Conservation (phyloP, 2,113 vertebrate species). For the Carollia perspicillata region DNA sequence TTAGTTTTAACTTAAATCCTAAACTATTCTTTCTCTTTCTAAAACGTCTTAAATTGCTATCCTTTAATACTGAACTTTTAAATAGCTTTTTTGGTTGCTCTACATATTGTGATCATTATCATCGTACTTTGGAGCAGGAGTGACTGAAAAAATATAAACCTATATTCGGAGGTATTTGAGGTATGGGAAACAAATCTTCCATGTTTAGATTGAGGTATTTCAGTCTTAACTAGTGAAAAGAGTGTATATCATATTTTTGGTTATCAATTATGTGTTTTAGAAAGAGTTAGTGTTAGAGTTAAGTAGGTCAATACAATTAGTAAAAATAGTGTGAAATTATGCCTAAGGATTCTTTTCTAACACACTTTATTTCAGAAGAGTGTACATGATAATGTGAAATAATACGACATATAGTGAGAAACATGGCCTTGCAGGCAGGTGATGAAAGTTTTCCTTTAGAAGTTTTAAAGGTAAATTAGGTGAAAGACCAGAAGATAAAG, state of each 20-base stretch:
- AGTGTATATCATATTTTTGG: not conserved
- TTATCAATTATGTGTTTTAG: not conserved
- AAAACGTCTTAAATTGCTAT: not conserved
- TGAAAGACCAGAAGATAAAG: not conserved
- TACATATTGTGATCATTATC: not conserved
- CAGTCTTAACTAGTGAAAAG: not conserved
- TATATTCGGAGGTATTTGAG: not conserved
- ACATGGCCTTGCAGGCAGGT: not conserved
- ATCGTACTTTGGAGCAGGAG: not conserved
- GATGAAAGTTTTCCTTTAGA: not conserved
- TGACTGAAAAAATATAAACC: not conserved
- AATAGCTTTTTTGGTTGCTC: not conserved
- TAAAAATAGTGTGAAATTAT: not conserved
- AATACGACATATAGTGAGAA: not conserved
- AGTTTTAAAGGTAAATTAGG: not conserved
- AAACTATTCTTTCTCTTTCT: not conserved
- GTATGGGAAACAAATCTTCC: not conserved
- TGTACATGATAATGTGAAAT: not conserved
- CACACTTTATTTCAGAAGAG: not conserved
- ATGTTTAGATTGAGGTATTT: not conserved
- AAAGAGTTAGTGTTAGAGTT: conserved; percentile 3
- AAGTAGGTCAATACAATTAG: not conserved
- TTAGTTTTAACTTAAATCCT: conserved; percentile 2
- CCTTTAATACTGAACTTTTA: not conserved
- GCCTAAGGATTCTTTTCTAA: not conserved